These are phyloP conservation scores for Plectus sambesii DNA, from an alignment of 1,140 invertebrate genomes.

Conservation along the genomic window DNA sequence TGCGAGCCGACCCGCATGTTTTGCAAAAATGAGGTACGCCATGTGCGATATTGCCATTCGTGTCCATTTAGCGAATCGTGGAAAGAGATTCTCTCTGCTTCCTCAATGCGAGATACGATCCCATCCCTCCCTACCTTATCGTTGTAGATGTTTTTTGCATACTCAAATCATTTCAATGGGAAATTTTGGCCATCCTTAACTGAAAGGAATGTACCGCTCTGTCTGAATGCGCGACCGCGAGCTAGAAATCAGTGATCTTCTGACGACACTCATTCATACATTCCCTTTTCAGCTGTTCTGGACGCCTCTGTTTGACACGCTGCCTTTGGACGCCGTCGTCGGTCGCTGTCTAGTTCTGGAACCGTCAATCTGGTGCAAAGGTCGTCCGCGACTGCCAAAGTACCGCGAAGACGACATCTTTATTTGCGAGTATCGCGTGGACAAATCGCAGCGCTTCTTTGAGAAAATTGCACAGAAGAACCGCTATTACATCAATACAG, in stretches of 20 bases:
- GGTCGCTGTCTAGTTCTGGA: constrained; percentile 90
- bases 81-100: too few relatives aligned
- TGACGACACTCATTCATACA: too few relatives aligned
- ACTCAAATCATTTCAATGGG: too few relatives aligned
- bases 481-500: constrained; percentile 35
- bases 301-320: constrained; percentile 67
- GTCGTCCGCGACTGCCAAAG: constrained; percentile 64
- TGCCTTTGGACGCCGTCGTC: constrained; percentile 83
- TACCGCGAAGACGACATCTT: constrained; percentile 76
- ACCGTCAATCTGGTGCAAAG: constrained; percentile 76
- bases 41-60: too few relatives aligned
- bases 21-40: constrained; percentile 68
- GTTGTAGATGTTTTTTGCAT: too few relatives aligned
- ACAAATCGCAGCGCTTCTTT: constrained; percentile 79
- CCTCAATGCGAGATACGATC: too few relatives aligned
- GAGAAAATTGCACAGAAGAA: constrained; percentile 57
- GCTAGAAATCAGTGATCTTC: too few relatives aligned
- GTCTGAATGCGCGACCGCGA: too few relatives aligned
- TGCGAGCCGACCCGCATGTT: constrained; percentile 88
- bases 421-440: constrained; percentile 88
- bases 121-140: too few relatives aligned
- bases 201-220: too few relatives aligned
- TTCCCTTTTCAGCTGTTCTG: constrained; percentile 30
- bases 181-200: too few relatives aligned
- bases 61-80: too few relatives aligned